A percentile compares a stretch with the other conserved stretches of the same genome.
These are phyloP conservation scores for Ceuthmochares aereus DNA, from an alignment of 2,113 vertebrate species.

Conservation along the genomic window DNA sequence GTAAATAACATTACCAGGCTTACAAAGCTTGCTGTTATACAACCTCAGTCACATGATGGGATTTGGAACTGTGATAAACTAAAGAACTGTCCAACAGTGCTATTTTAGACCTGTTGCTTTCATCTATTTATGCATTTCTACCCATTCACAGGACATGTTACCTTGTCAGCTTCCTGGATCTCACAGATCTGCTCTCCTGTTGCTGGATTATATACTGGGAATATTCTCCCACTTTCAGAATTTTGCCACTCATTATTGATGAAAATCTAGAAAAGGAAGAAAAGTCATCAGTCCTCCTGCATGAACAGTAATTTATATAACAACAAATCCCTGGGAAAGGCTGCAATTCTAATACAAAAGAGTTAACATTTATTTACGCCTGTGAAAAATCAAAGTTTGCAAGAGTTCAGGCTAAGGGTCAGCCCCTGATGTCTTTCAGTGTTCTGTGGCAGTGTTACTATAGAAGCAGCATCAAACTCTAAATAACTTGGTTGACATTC, in stretches of 20 bases:
- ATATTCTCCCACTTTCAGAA: slow-evolving; percentile 91
- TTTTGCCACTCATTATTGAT: slow-evolving; percentile 99
- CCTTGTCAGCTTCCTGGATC: slow-evolving; percentile 98
- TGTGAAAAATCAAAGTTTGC: not conserved
- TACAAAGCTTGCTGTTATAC: not conserved
- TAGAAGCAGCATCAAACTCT: not conserved
- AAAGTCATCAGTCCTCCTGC: not conserved
- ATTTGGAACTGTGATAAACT: not conserved
- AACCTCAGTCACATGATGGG: not conserved
- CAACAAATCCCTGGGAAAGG: not conserved
- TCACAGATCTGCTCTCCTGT: slow-evolving; percentile 96
- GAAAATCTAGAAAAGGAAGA: slow-evolving; percentile 85
- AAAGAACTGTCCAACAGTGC: not conserved
- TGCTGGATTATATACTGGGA: slow-evolving; percentile 90
- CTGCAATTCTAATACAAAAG: not conserved
- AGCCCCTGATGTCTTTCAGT: not conserved
- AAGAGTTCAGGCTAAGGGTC: not conserved
- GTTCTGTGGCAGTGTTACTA: not conserved
- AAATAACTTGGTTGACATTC: not conserved
- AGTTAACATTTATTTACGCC: not conserved
- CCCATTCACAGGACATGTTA: slow-evolving; percentile 47
- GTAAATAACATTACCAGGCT: not conserved
- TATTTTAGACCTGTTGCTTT: not conserved
- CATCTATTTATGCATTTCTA: not conserved
- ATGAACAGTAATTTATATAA: not conserved